Evolutionary conservation across 2,888 invertebrate species (phyloP), one percentile per base, ranked within the genome.

Genomic region (Drosophila emarginata): DNA sequence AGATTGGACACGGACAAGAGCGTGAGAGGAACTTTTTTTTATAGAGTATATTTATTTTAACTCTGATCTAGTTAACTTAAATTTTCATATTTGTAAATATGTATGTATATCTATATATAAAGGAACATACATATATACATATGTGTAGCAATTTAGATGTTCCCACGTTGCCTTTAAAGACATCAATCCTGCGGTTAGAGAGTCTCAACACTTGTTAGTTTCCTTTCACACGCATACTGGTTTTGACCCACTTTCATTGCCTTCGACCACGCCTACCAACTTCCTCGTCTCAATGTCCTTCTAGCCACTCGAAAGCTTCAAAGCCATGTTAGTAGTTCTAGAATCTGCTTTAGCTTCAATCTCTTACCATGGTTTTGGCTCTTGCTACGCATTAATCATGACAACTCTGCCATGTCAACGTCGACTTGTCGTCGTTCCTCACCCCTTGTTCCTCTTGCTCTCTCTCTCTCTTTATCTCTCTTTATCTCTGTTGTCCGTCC

Each of bases 351-450:
- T 65, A 66, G 67, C 68, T 71, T 65, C 61, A 23, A 23, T 14
- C 39, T 26, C 32, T 54, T 21, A 54, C 36, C 70, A 36, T 45
- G 62, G 62, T 57, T 68, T 56, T 57, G 18, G 45, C 54, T 32
- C 80, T 72, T 74, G 84, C 72, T 67, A 75, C 78, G 80, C 85
- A 82, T 87, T 82, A 85, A 85, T 82, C 82, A 82, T 87, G 82
- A 73, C 85, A 82, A 85, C 87, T 77, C 79, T 74, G 79, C 70
- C 85, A 69, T 79, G 77, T 77, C 77, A 78, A 62, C 78, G 68
- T 61, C 56, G 32, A 32, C 32, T 32, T 32, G 40, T 32, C 14
- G 67, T 57, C 67, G 58, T 39, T 32, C 14, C 62, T 57, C 67
- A 54, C 32, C 12, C 39, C 39, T 14, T 45, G 18, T 45, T 12